Base-by-base conservation (phyloP, 2,113 vertebrate genomes). In the Columba janthina region DNA sequence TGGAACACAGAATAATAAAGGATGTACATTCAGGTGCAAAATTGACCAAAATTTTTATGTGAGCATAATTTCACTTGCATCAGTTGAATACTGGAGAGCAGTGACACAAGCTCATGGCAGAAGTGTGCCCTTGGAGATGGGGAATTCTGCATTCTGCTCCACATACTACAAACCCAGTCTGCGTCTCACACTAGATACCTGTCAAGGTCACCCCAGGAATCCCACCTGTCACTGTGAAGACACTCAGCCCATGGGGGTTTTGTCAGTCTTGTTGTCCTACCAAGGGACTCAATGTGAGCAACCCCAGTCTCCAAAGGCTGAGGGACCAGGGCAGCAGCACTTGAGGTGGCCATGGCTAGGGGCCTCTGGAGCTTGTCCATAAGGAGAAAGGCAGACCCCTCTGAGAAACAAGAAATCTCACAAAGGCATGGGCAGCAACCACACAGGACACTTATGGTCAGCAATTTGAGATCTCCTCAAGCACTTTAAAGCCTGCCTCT, bases 321-420 rank as follows among this genome's bases (percentile, higher is more conserved):
- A 72, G 65, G 42, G 18, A n/a, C 18, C 28, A 8, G n/a, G 3
- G 25, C 11, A 16, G n/a, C 29, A 17, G 12, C 60, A 42, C 0
- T 3, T 24, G 38, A 15, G 0, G 1, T 20, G 58, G 62, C n/a
- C 1, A 0, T 34, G 40, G 34, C 62, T 31, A 17, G n/a, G 40
- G 15, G 0, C 1, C 40, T 54, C 29, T 5, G 11, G 9, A 24
- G 29, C 12, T 61, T 76, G 64, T 11, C 34, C 5, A 1, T 0
- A 1, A 42, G 58, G 29, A 83, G 48, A 31, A 32, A 44, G 28
- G 25, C 19, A 54, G n/a, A 5, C 28, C 20, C 40, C 28, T 21
- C 0, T 0, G 9, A 62, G 62, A 24, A 75, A 32, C 0, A 1
- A 58, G 50, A 57, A 51, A 6, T 8, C 3, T 0, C 51, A 22